Evolutionary conservation across 1,140 invertebrate genomes (phyloP).

Genomic region (Ceratina japonica): DNA sequence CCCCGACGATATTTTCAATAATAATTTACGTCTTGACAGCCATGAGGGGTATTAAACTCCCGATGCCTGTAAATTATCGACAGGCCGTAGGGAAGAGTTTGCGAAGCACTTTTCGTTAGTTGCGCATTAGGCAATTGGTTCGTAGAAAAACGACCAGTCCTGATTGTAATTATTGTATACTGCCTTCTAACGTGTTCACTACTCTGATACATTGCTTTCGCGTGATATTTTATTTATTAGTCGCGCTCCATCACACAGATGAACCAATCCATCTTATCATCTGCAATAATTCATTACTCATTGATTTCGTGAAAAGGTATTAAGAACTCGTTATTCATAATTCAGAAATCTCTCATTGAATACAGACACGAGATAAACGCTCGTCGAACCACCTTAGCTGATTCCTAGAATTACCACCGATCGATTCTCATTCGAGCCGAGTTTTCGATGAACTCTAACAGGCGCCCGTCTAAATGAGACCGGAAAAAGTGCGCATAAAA

Average conservation of each 20-base stretch:
- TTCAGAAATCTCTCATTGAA: too few relatives aligned
- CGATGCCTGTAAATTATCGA: constrained; percentile 38
- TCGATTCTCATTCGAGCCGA: neutral
- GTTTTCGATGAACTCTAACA: neutral
- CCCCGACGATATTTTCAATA: constrained; percentile 22
- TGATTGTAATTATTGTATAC: neutral
- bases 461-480: neutral
- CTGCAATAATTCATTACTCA: too few relatives aligned
- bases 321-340: too few relatives aligned
- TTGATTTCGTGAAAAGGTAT: too few relatives aligned
- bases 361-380: too few relatives aligned
- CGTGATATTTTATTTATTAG: too few relatives aligned
- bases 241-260: too few relatives aligned
- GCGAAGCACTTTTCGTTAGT: constrained; percentile 12
- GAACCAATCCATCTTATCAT: too few relatives aligned
- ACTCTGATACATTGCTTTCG: too few relatives aligned
- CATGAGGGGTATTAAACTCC: constrained; percentile 14
- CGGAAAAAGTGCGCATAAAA: neutral
- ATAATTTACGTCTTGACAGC: constrained; percentile 38
- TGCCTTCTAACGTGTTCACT: too few relatives aligned
- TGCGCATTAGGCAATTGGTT: constrained; percentile 5
- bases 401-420: too few relatives aligned
- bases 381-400: too few relatives aligned
- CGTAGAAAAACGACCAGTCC: neutral
- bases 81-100: constrained; percentile 1